phyloP scores from a whole-genome alignment of 2,888 invertebrate species.

The Platycnemis pennipes region DNA sequence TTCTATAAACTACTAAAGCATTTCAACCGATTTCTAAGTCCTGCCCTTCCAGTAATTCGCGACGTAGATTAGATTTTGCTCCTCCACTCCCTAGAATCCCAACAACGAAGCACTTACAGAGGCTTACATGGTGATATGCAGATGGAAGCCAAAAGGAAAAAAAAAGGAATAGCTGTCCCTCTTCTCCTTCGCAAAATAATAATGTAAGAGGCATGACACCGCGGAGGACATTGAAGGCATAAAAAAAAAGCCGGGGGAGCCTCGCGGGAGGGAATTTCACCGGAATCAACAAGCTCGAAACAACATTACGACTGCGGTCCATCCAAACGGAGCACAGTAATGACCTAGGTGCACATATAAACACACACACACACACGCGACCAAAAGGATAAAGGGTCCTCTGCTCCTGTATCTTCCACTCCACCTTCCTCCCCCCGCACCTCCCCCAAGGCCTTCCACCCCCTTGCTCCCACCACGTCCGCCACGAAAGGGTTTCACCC shows the following conservation, averaged over 20 bases:
- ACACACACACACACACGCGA: neutral
- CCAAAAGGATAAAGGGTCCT: neutral
- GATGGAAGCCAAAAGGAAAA: too few species aligned
- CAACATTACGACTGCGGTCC: conserved; percentile 36
- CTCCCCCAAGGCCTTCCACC: neutral
- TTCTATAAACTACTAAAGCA: too few species aligned
- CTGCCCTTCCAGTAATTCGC: too few species aligned
- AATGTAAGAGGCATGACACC: neutral
- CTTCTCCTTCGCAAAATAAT: neutral
- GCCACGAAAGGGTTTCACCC: neutral
- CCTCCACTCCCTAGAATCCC: too few species aligned
- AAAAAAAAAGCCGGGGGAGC: neutral
- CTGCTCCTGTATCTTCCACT: neutral
- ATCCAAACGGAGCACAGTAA: neutral
- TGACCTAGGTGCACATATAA: conserved; percentile 39
- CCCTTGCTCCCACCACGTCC: neutral
- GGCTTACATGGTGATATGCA: too few species aligned
- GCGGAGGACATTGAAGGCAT: neutral
- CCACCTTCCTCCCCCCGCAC: neutral
- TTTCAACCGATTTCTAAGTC: too few species aligned
- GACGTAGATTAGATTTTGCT: too few species aligned
- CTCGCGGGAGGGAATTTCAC: neutral
- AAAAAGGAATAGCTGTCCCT: too few species aligned
- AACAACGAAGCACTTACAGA: too few species aligned
- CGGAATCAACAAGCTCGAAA: conserved; percentile 9